A percentile compares a stretch with the other conserved stretches of the same genome.
phyloP scores from a whole-genome alignment of 1,140 invertebrate species.

The Manduca sexta region DNA sequence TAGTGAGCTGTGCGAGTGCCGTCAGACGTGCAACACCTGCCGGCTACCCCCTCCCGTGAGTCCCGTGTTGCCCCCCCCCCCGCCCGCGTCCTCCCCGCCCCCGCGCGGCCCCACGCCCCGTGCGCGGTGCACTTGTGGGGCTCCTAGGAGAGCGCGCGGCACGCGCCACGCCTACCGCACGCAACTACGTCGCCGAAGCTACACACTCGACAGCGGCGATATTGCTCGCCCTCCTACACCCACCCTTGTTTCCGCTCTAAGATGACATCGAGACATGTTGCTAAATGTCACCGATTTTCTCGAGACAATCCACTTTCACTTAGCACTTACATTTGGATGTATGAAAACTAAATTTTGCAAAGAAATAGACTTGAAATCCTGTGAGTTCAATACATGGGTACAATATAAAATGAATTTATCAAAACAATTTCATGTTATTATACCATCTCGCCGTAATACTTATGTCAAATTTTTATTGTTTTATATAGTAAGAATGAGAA shows the following conservation, averaged over 20 bases:
- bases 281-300: background rate
- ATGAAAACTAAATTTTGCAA: too few species aligned
- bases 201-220: background rate
- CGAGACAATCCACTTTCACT: background rate
- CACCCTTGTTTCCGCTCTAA: background rate
- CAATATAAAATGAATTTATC: too few species aligned
- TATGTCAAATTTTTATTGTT: too few species aligned
- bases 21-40: conserved; percentile 56
- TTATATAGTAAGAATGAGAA: too few species aligned
- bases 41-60: background rate
- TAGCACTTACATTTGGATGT: too few species aligned
- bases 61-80: conserved; percentile 3
- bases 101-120: conserved; percentile 4
- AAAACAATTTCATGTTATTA: too few species aligned
- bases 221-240: background rate
- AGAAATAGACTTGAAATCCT: too few species aligned
- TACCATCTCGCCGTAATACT: too few species aligned
- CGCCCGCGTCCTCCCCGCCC: too few species aligned
- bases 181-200: background rate
- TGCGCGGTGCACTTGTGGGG: conserved; percentile 58
- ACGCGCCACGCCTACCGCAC: conserved; percentile 49
- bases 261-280: background rate
- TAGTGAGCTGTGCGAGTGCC: conserved; percentile 34
- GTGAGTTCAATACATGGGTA: too few species aligned
- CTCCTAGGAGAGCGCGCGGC: conserved; percentile 31